Conservation (phyloP, 2,888 invertebrate genomes). For the Embidobia sp. region DNA sequence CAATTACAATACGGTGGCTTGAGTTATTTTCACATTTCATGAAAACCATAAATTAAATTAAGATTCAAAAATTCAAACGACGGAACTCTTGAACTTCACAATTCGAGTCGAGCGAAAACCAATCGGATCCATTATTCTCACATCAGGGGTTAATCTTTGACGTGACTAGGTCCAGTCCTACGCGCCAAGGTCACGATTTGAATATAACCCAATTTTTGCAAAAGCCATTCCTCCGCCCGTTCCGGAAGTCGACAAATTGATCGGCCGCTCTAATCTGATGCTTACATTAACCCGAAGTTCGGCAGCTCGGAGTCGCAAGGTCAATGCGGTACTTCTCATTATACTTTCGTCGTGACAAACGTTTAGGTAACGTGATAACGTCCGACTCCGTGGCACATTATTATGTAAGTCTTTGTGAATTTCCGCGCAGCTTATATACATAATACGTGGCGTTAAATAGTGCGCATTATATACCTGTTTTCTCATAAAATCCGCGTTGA, state of each 20-base stretch:
- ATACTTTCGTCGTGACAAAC: constrained; percentile 17
- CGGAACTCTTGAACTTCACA: too few relatives aligned
- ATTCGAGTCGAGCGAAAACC: too few relatives aligned
- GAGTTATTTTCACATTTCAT: too few relatives aligned
- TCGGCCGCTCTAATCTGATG: constrained; percentile 30
- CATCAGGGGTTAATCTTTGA: constrained; percentile 4
- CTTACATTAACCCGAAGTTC: constrained; percentile 41
- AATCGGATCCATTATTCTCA: neutral
- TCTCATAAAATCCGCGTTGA: constrained; percentile 79
- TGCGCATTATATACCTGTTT: constrained; percentile 71
- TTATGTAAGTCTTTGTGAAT: constrained; percentile 24
- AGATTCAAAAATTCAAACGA: neutral
- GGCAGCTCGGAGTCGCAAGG: constrained; percentile 28
- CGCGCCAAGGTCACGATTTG: constrained; percentile 36
- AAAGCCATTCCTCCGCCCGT: constrained; percentile 3
- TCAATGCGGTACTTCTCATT: constrained; percentile 33
- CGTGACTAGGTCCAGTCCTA: constrained; percentile 6
- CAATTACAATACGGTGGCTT: too few relatives aligned
- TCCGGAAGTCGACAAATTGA: constrained; percentile 33
- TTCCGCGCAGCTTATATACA: constrained; percentile 35
- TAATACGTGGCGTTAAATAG: constrained; percentile 47
- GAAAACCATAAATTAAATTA: too few relatives aligned
- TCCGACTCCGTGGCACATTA: neutral
- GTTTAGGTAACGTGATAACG: constrained; percentile 17
- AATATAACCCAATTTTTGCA: constrained; percentile 52